A percentile compares a stretch with the other conserved stretches of the same genome.
These are phyloP conservation scores for Zosterops borbonicus DNA, from an alignment of 2,113 vertebrate genomes.

Conservation along the genomic window DNA sequence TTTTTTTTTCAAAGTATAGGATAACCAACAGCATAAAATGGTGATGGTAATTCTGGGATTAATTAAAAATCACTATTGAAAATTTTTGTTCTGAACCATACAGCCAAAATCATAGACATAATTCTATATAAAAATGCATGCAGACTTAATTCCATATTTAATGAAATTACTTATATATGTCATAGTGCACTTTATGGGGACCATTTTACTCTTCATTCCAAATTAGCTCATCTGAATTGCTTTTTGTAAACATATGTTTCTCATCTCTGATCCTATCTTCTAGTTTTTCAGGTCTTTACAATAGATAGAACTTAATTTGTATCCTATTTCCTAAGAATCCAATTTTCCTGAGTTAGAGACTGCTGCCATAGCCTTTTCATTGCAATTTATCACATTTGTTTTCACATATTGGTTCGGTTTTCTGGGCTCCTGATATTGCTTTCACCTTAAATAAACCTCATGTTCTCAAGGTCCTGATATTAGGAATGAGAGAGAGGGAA, in stretches of 20 bases:
- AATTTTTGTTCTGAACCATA: neutral
- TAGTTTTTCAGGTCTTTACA: neutral
- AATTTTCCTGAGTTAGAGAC: neutral
- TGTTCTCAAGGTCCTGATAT: neutral
- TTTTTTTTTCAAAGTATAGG: neutral
- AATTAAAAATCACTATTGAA: neutral
- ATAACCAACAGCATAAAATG: neutral
- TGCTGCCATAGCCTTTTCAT: neutral
- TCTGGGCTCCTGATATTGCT: neutral
- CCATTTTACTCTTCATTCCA: neutral
- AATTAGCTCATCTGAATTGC: neutral
- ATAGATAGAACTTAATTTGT: neutral
- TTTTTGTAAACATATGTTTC: neutral
- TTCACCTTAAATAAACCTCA: conserved; percentile 4
- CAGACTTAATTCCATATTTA: neutral
- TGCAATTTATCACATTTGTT: neutral
- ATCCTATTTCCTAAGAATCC: neutral
- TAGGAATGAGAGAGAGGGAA: neutral
- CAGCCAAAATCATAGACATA: neutral
- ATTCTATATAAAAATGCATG: neutral
- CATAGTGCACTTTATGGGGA: neutral
- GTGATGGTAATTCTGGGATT: neutral
- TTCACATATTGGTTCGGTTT: neutral
- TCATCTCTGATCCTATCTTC: neutral
- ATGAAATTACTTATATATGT: neutral